A percentile compares a stretch with the other conserved stretches of the same genome.
phyloP scores from a whole-genome alignment of 2,113 vertebrate genomes.

The Ceuthmochares aereus region DNA sequence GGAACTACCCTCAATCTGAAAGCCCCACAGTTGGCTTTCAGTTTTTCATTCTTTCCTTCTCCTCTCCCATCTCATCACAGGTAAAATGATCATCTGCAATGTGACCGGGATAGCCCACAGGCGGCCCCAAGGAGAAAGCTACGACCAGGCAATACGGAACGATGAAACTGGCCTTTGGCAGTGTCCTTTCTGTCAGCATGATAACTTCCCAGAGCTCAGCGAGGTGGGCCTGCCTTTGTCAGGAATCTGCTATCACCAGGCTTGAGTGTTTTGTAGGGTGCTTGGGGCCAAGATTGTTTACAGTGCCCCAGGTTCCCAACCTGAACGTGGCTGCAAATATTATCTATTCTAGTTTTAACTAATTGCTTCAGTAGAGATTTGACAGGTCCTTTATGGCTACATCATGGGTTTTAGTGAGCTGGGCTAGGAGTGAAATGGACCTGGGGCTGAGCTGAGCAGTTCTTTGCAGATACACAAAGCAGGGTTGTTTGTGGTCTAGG shows the following conservation, averaged over 20 bases:
- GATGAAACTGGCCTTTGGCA: constrained; percentile 97
- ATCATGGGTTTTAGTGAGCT: neutral
- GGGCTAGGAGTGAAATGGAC: neutral
- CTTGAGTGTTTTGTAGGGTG: neutral
- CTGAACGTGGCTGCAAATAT: neutral
- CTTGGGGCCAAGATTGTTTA: neutral
- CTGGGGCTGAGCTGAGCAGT: neutral
- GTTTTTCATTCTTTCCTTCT: neutral
- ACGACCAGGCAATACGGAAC: constrained; percentile 96
- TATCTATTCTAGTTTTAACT: neutral
- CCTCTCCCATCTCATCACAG: constrained; percentile 61
- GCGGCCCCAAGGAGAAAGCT: constrained; percentile 95
- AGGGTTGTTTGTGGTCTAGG: neutral
- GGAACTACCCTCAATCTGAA: neutral
- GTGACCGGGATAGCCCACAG: constrained; percentile 97
- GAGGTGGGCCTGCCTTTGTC: constrained; percentile 81
- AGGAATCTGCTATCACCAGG: neutral
- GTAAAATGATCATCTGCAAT: constrained; percentile 94
- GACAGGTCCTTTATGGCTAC: neutral
- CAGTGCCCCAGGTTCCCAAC: neutral
- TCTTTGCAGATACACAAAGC: neutral
- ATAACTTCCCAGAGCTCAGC: constrained; percentile 97
- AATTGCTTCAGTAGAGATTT: neutral
- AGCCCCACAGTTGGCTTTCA: neutral
- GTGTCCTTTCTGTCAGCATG: constrained; percentile 98